Evolutionary conservation across 2,888 invertebrate genomes (phyloP).

Genomic region (Andrena fulva): DNA sequence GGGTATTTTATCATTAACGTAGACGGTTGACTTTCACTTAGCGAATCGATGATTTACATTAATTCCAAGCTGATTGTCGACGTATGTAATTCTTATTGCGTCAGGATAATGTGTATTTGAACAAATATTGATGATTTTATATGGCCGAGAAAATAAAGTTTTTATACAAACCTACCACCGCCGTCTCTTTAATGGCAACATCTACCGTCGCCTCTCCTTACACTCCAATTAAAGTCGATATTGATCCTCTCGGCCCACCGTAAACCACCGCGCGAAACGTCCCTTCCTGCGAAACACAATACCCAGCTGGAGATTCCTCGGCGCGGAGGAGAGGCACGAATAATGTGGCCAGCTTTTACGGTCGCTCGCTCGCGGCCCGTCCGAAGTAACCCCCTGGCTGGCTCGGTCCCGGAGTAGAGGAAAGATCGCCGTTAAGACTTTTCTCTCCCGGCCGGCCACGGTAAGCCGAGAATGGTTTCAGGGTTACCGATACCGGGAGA

Average conservation of each 20-base stretch:
- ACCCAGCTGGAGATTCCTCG: not conserved
- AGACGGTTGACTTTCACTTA: conserved; percentile 36
- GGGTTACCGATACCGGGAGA: conserved; percentile 58
- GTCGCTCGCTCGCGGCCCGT: not conserved
- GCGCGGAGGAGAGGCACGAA: not conserved
- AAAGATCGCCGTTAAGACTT: conserved; percentile 28
- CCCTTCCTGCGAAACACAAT: not conserved
- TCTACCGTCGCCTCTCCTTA: not conserved
- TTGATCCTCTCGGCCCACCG: not conserved
- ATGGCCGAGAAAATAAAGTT: conserved; percentile 72
- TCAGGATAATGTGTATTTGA: conserved; percentile 64
- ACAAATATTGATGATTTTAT: conserved; percentile 73
- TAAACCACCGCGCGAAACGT: not conserved
- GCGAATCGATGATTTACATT: conserved; percentile 45
- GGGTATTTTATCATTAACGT: conserved; percentile 41
- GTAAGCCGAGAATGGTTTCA: conserved; percentile 60
- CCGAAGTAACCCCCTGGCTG: conserved; percentile 26
- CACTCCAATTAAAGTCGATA: not conserved
- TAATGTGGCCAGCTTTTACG: conserved; percentile 14
- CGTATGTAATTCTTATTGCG: conserved; percentile 62
- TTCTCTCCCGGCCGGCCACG: conserved; percentile 15
- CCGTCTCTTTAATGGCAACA: not conserved
- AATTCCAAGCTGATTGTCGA: conserved; percentile 57
- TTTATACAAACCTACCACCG: conserved; percentile 61
- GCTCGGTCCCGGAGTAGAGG: conserved; percentile 16